A percentile compares a stretch with the other conserved stretches of the same genome.
Conservation (phyloP, 2,113 vertebrate genomes). For the Lepisosteus oculatus region DNA sequence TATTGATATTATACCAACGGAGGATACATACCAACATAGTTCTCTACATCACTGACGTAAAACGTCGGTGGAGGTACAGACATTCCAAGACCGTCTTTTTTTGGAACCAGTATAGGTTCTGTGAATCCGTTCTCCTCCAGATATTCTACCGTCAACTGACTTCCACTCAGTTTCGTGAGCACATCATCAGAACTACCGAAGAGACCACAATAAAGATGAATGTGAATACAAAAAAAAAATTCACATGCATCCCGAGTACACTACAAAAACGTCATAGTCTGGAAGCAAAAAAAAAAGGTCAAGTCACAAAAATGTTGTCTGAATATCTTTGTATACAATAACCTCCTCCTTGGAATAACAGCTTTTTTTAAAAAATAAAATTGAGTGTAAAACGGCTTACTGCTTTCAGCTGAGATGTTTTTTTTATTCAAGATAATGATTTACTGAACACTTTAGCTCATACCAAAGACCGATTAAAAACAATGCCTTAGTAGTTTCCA, state of each 20-base stretch:
- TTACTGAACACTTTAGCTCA: no score
- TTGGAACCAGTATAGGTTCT: conserved; percentile 89
- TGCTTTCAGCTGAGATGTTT: neutral
- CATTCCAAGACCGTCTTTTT: conserved; percentile 90
- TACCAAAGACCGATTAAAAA: no score
- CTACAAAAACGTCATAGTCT: neutral
- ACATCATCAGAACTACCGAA: conserved; percentile 85
- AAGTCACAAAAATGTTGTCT: no score
- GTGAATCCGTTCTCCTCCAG: conserved; percentile 91
- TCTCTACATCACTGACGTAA: conserved; percentile 96
- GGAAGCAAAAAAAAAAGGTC: no score
- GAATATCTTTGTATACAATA: no score
- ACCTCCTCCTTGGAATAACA: no score
- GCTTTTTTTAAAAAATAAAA: no score
- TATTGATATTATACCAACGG: no score
- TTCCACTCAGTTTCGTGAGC: conserved; percentile 80
- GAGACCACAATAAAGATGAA: conserved; percentile 5
- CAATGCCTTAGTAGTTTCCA: no score
- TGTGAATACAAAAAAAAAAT: neutral
- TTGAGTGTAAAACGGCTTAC: no score
- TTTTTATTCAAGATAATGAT: neutral
- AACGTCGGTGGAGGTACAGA: conserved; percentile 90
- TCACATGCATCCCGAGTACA: neutral
- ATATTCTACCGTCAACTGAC: conserved; percentile 82
- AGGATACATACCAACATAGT: conserved; percentile 82